Evolutionary conservation across 2,888 invertebrate genomes (phyloP).

Genomic region (Macaria notata): DNA sequence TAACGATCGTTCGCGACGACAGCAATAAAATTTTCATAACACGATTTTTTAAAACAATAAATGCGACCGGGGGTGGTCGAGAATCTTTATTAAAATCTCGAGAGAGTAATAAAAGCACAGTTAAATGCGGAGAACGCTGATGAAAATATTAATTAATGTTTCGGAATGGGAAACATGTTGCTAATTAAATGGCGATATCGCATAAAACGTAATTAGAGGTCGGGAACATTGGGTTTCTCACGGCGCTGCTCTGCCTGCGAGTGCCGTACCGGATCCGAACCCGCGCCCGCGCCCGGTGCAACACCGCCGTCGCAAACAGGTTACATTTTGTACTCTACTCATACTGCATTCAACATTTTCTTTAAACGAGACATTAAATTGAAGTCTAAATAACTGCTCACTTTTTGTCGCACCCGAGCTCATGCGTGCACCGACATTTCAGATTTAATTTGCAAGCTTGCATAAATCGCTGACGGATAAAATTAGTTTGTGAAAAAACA

Average conservation of each 20-base stretch:
- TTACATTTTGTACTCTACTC: constrained; percentile 49
- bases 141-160: constrained; percentile 82
- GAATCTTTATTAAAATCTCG: constrained; percentile 81
- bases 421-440: constrained; percentile 36
- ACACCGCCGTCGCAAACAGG: constrained; percentile 58
- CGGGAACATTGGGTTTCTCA: constrained; percentile 76
- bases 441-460: constrained; percentile 39
- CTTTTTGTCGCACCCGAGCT: constrained; percentile 43
- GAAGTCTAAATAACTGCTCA: constrained; percentile 53
- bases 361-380: constrained; percentile 55
- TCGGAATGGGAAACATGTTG: constrained; percentile 80
- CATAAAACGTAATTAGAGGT: constrained; percentile 81
- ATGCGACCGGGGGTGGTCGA: constrained; percentile 74
- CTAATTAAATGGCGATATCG: constrained; percentile 82
- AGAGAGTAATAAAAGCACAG: constrained; percentile 79
- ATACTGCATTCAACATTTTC: constrained; percentile 48
- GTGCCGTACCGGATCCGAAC: constrained; percentile 5
- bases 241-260: constrained; percentile 45
- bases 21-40: constrained; percentile 67
- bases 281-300: constrained; percentile 44
- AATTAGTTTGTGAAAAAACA: constrained; percentile 43
- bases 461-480: constrained; percentile 28
- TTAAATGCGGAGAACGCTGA: constrained; percentile 79
- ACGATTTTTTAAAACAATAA: constrained; percentile 73
- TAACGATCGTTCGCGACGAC: constrained; percentile 54